Conservation (phyloP, 2,113 vertebrate species). For the Cynopterus brachyotis region DNA sequence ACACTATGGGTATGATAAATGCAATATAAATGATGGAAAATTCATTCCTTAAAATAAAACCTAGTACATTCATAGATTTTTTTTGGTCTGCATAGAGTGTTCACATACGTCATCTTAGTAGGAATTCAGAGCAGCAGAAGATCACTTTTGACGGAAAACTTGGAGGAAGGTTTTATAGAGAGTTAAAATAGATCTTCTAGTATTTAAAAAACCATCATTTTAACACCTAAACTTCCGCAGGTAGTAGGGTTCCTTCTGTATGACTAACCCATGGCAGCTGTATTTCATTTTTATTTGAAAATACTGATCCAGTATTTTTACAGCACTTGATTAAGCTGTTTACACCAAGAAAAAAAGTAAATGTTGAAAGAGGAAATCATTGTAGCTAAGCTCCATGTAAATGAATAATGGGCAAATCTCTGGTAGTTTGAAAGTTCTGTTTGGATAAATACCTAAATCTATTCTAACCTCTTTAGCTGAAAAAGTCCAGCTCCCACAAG, state of each 20-base stretch:
- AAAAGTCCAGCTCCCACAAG: constrained; percentile 56
- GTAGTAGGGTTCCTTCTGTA: constrained; percentile 18
- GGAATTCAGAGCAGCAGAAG: neutral
- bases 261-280: constrained; percentile 32
- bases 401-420: constrained; percentile 58
- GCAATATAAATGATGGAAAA: neutral
- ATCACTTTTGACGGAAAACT: neutral
- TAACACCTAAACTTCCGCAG: neutral
- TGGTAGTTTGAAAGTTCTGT: constrained; percentile 48
- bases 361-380: constrained; percentile 70
- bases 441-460: constrained; percentile 69
- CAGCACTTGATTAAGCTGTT: constrained; percentile 69
- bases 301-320: constrained; percentile 63
- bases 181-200: constrained; percentile 11
- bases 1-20: neutral
- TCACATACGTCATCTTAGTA: neutral
- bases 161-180: neutral
- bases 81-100: neutral
- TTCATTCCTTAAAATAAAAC: neutral
- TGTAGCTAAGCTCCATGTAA: constrained; percentile 65
- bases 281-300: constrained; percentile 73
- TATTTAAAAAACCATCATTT: constrained; percentile 6
- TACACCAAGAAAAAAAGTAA: constrained; percentile 68
- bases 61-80: neutral
- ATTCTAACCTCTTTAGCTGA: constrained; percentile 44